phyloP scores from a whole-genome alignment of 2,797 vertebrate species.

The Helarctos malayanus region DNA sequence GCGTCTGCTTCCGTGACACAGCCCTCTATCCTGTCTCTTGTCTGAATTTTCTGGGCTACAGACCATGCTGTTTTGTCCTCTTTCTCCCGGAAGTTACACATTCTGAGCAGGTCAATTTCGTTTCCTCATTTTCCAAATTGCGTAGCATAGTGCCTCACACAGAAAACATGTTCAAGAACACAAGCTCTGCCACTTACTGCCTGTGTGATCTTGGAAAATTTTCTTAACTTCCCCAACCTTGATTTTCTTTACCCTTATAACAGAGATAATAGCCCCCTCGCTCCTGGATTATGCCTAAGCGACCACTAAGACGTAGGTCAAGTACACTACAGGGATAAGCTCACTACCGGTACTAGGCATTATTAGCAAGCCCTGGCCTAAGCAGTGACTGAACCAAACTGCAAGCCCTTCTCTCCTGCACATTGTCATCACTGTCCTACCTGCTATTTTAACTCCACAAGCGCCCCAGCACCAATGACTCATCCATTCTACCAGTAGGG shows the following conservation, averaged over 20 bases:
- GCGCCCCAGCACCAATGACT: neutral
- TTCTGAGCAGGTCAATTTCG: neutral
- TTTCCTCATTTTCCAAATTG: neutral
- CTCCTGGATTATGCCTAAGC: neutral
- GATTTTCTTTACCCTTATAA: neutral
- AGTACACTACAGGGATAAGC: neutral
- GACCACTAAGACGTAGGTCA: neutral
- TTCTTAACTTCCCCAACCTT: neutral
- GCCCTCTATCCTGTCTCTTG: neutral
- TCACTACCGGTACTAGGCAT: neutral
- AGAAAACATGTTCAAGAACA: neutral
- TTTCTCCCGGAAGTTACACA: slow-evolving; percentile 35
- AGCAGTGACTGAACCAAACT: neutral
- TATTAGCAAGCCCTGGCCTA: neutral
- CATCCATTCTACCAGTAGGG: neutral
- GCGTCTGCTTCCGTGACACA: neutral
- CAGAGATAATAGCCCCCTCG: neutral
- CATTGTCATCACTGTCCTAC: neutral
- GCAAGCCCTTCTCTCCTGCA: neutral
- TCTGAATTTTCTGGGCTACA: slow-evolving; percentile 4
- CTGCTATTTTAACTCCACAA: neutral
- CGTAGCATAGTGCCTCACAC: neutral
- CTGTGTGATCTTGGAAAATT: neutral
- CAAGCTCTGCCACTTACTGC: neutral
- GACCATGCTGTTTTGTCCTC: neutral